Base-by-base conservation (phyloP, 30 jellyfish, hydroid and myxozoan species). In the Hydra vulgaris region DNA sequence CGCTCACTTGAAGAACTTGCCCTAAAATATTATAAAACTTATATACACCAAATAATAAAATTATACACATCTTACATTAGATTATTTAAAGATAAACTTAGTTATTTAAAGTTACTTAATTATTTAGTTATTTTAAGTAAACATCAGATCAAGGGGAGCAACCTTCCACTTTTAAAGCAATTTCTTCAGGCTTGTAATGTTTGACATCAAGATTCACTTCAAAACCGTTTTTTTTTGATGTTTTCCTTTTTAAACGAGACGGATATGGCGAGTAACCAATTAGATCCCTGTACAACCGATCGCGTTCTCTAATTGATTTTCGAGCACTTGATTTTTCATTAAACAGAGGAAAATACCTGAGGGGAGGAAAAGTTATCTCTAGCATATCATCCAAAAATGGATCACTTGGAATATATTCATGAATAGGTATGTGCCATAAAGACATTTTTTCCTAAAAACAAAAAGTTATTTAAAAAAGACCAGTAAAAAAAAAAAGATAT, bases 111-210 rank as follows among this genome's bases (percentile, higher is more conserved):
- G n/a, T n/a, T n/a, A n/a, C n/a, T n/a, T n/a, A n/a, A n/a, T n/a
- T n/a, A n/a, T n/a, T n/a, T n/a, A n/a, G n/a, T n/a, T n/a, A n/a
- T n/a, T n/a, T n/a, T n/a, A n/a, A n/a, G n/a, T n/a, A n/a, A n/a
- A n/a, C n/a, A n/a, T n/a, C n/a, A n/a, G n/a, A n/a, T n/a, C n/a
- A n/a, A n/a, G n/a, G n/a, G n/a, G n/a, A n/a, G n/a, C n/a, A n/a
- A 82, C 89, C 89, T n/a, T 82, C 89, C 15, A 82, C 89, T 82
- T 82, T 82, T 53, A 82, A 16, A 27, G 83, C 26, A 21, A 82
- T 21, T 73, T 82, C 89, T 52, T 82, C 89, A 12, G 89, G 89
- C 66, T 76, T 82, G 40, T 82, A 82, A 54, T 82, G 89, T 53
- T 53, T 71, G 23, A 82, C 89, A 82, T 82, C 89, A 16, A 82